Conservation (phyloP, 2,113 vertebrate genomes). For the Triplophysa dalaica region DNA sequence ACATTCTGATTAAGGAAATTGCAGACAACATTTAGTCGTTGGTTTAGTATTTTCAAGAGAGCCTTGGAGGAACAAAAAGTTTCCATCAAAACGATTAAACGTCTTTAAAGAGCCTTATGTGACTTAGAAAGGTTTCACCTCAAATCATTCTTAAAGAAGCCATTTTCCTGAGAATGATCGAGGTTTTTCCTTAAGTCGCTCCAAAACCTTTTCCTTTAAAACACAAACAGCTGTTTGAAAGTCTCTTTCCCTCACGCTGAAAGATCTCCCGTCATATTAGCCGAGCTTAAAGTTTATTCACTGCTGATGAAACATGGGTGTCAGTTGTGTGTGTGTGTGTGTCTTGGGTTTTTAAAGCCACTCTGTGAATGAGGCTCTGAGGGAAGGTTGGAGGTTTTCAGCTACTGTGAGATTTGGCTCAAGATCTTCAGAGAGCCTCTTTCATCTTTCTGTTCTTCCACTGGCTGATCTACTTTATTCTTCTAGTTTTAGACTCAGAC, state of each 20-base stretch:
- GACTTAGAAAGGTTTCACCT: too few relatives aligned
- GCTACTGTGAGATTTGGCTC: slow-evolving; percentile 21
- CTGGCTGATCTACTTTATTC: not conserved
- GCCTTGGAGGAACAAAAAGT: not conserved
- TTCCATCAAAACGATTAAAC: not conserved
- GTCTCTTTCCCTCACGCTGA: too few relatives aligned
- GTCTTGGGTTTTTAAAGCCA: not conserved
- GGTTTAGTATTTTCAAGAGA: not conserved
- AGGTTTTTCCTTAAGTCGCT: too few relatives aligned
- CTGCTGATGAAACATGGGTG: not conserved
- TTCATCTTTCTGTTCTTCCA: slow-evolving; percentile 14
- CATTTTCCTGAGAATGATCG: too few relatives aligned
- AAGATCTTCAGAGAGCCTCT: not conserved
- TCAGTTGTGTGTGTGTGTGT: not conserved
- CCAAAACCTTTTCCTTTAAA: too few relatives aligned
- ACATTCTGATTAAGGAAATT: not conserved
- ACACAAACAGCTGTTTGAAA: too few relatives aligned
- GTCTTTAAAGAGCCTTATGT: not conserved
- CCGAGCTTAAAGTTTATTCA: not conserved
- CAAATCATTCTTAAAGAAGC: too few relatives aligned
- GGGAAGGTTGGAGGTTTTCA: not conserved
- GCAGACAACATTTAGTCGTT: not conserved
- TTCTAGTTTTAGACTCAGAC: not conserved
- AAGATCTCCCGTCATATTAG: not conserved
- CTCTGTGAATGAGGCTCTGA: not conserved